Percentiles rank a stretch among this genome's conserved stretches.
phyloP scores from a whole-genome alignment of 1,140 invertebrate genomes.

The Rhopalosiphum padi region DNA sequence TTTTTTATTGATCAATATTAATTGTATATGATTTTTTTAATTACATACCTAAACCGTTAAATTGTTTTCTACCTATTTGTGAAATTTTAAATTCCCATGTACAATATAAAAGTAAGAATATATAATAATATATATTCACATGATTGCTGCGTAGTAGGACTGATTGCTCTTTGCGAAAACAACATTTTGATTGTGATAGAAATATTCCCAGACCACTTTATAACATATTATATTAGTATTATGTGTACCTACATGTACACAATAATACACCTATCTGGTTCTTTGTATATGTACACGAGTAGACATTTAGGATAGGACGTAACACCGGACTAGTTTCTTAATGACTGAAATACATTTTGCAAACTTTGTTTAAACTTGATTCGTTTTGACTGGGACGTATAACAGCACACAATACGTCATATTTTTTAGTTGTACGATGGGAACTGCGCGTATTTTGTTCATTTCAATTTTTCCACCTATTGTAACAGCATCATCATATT shows the following conservation, averaged over 20 bases:
- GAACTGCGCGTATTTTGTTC: neutral
- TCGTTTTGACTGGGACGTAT: neutral
- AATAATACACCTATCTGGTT: neutral
- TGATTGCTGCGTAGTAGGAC: neutral
- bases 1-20: neutral
- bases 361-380: neutral
- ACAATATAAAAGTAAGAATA: neutral
- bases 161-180: slow-evolving; percentile 7
- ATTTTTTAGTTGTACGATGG: neutral
- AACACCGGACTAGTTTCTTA: neutral
- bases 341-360: neutral
- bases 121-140: neutral
- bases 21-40: neutral
- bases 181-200: neutral
- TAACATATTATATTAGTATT: neutral
- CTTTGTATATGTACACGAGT: neutral
- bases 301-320: neutral
- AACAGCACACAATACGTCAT: neutral
- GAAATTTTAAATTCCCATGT: slow-evolving; percentile 11
- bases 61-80: neutral
- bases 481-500: neutral
- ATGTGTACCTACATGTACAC: neutral
- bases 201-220: neutral
- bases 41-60: neutral
- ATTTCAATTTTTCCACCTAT: neutral